Evolutionary conservation across 2,888 invertebrate genomes (phyloP), one percentile per base, ranked within the genome.

Genomic region (Bellardia pandia): DNA sequence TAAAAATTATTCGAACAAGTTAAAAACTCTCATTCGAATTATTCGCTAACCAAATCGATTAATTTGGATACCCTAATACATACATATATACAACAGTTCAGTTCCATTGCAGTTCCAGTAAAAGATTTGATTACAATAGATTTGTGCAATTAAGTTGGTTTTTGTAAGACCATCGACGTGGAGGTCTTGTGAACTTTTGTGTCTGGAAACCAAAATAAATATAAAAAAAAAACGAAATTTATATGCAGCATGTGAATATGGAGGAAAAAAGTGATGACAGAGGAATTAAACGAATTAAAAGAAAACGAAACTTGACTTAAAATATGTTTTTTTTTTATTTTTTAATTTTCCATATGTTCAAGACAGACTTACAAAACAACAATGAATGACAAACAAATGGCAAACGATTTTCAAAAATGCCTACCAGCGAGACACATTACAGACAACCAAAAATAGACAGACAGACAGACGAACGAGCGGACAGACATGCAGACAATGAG

Each of bases 151-250:
- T 87, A 87, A 87, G 87, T 85, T 85, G 77, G 85, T 78, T 77
- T 81, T 85, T 85, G 84, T 79, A 72, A 86, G 86, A 66, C 72
- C 88, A 89, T 83, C 89, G 88, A 88, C 88, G 86, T 89, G 89
- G 90, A 90, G 91, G 91, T 91, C 91, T 91, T 88, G 90, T 91
- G 92, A 91, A 92, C 91, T 91, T 90, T 91, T 91, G 91, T 91
- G 91, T 90, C 92, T 90, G 85, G 56, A 30, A 77, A 56, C 16
- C 40, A 71, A 60, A 66, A 69, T 33, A 72, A 40, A 53, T 71
- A 58, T 23, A 72, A 42, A 64, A 62, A 37, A 74, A 53, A 83
- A 74, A 64, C 60, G 45, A 60, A 74, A 51, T 60, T 45, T 64
- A 71, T 62, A 69, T n/a, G 60, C 40, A 62, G 3, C 33, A 45